Evolutionary conservation across 2,113 vertebrate species (phyloP), one percentile per base, ranked within the genome.

Genomic region (Manacus vitellinus): DNA sequence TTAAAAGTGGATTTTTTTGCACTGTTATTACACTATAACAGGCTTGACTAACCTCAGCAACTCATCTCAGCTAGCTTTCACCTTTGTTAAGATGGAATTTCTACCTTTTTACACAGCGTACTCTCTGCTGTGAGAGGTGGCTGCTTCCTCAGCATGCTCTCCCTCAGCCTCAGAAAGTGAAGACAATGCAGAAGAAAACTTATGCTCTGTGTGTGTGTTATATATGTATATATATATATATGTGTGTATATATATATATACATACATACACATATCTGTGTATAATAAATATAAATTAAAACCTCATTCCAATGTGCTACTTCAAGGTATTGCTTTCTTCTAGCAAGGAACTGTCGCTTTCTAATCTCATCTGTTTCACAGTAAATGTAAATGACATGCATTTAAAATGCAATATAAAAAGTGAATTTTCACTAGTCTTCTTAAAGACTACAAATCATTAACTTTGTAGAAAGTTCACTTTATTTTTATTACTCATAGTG

Each of bases 171-270:
- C 14, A 12, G 44, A 81, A 86, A 68, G 20, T 4, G 0, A 61
- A 65, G 15, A 21, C 4, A 30, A 9, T 27, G 39, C 12, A 66
- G 31, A 85, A 51, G 37, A 58, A 66, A 78, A 23, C 4, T 46
- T 37, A 11, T 2, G 0, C 63, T 61, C 8, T 35, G 2, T 71
- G 0, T 66, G 0, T 92, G 9, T 71, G 59, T 6, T 75, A 4
- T 52, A 10, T 43, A 3, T 52, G 8, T 43, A 3, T 15, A 10
- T 17, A 10, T 39, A 8, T 70, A 0, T 37, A 37, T 65, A 0
- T 55, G 3, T 90, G 8, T 71, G 44, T 7, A 8, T 24, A 8
- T 28, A 21, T 9, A 15, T 12, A 6, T 6, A 31, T 46, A 47
- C 1, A 10, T 39, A 5, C 10, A 30, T 2, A 41, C 6, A 16